Evolutionary conservation across 1,140 invertebrate genomes (phyloP).

Genomic region (Pachyrhynchus sulphureomaculatus): DNA sequence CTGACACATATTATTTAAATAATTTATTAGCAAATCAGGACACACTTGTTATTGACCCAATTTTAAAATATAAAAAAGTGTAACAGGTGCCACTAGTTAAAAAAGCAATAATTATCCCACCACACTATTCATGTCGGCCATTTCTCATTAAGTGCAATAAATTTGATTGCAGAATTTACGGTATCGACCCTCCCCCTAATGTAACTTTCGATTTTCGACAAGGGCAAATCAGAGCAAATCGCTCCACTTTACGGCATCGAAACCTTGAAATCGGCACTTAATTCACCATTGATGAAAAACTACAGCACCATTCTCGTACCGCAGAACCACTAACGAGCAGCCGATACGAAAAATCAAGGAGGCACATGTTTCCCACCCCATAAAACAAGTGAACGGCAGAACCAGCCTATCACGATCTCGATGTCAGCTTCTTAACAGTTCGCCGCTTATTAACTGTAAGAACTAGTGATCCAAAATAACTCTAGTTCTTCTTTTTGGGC

Average conservation of each 20-base stretch:
- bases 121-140: neutral
- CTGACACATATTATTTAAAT: no score
- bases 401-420: constrained; percentile 17
- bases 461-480: constrained; percentile 10
- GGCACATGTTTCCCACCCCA: constrained; percentile 19
- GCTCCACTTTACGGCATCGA: neutral
- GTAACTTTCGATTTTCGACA: constrained; percentile 44
- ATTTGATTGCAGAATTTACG: constrained; percentile 14
- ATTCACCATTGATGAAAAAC: constrained; percentile 2
- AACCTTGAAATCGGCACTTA: constrained; percentile 1
- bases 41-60: neutral
- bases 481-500: constrained; percentile 6
- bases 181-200: neutral
- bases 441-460: constrained; percentile 8
- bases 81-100: neutral
- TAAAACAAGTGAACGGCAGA: constrained; percentile 18
- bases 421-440: constrained; percentile 15
- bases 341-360: constrained; percentile 10
- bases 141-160: constrained; percentile 11
- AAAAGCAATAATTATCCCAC: constrained; percentile 2
- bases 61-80: neutral
- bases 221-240: constrained; percentile 17
- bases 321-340: constrained; percentile 11
- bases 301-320: constrained; percentile 1
- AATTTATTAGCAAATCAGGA: no score